Evolutionary conservation across 2,888 invertebrate genomes (phyloP), one percentile per base, ranked within the genome.

Genomic region (Metalampra italica): DNA sequence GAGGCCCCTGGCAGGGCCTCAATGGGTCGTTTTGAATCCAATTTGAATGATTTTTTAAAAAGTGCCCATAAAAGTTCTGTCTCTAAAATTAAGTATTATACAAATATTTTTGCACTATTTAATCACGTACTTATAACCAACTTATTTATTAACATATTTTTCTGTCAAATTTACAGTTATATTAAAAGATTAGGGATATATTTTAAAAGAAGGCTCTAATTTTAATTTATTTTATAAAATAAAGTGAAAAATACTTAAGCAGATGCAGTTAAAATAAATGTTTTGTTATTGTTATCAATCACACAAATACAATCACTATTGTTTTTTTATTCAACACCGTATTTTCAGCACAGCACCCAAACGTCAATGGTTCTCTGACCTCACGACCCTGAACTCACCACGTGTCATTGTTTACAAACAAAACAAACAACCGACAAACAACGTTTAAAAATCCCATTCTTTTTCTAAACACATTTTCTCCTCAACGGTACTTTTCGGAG

Each of bases 1-100:
- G 79, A 80, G 76, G 81, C 83, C 78, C 85, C 72, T 54, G 60
- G 49, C 0, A 78, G 78, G 88, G 88, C 87, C 87, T 75, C 78
- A 39, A 54, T 37, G 0, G 50, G 34, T 7, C 67, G 66, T 70
- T 51, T 65, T 61, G 81, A 52, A 87, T 82, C 88, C 88, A 88
- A 87, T 79, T 78, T 88, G 88, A 71, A 57, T 14, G 68, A 47
- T 67, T 82, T 66, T 48, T 44, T 4, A 39, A 46, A 39, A 38
- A 46, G 29, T 44, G 14, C 43, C 29, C 41, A 49, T 15, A 22
- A 32, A 43, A 43, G 50, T 8, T 32, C 11, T 32, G 32, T 32
- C 11, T 8, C 32, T 22, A 3, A 22, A 22, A 22, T 5, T 22
- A 22, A 22, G 22, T 22, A 3, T 22, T 22, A 22, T 22, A 5